Evolutionary conservation across 92 coral and sea anemone species (phyloP).

Genomic region (Actinernus sp.): DNA sequence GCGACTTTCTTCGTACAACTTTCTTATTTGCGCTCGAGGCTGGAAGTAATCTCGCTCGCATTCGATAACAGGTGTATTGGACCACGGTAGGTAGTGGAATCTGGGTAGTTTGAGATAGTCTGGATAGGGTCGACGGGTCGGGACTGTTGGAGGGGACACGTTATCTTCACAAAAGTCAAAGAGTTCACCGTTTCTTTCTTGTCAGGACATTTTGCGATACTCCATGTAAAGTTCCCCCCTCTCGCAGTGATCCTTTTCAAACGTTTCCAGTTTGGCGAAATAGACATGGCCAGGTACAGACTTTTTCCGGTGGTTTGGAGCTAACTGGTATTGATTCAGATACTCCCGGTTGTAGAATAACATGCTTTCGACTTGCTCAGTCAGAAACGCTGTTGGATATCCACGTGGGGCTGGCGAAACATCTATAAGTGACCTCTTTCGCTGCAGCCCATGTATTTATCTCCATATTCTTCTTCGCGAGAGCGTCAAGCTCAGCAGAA

Average conservation of each 20-base stretch:
- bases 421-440: conserved; percentile 49
- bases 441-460: conserved; percentile 63
- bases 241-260: conserved; percentile 38
- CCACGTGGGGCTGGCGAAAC: conserved; percentile 56
- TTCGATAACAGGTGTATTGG: conserved; percentile 49
- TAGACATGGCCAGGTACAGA: conserved; percentile 46
- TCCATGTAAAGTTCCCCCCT: too few relatives aligned
- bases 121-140: too few relatives aligned
- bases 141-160: too few relatives aligned
- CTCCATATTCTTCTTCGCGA: conserved; percentile 36
- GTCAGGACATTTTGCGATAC: too few relatives aligned
- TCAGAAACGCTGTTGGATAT: conserved; percentile 44
- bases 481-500: too few relatives aligned
- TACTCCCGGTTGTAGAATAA: conserved; percentile 42
- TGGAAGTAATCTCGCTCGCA: conserved; percentile 55
- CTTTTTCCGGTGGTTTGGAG: conserved; percentile 35
- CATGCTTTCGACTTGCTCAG: conserved; percentile 33
- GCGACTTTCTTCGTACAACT: conserved; percentile 51
- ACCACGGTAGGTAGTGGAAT: conserved; percentile 60
- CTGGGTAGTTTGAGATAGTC: conserved; percentile 46
- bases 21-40: conserved; percentile 66
- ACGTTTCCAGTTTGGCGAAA: conserved; percentile 37
- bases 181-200: conserved; percentile 5
- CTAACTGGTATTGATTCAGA: conserved; percentile 40
- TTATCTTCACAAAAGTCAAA: conserved; percentile 23